A percentile compares a stretch with the other conserved stretches of the same genome.
phyloP scores from a whole-genome alignment of 2,888 invertebrate species.

The Orchesellides sinensis region DNA sequence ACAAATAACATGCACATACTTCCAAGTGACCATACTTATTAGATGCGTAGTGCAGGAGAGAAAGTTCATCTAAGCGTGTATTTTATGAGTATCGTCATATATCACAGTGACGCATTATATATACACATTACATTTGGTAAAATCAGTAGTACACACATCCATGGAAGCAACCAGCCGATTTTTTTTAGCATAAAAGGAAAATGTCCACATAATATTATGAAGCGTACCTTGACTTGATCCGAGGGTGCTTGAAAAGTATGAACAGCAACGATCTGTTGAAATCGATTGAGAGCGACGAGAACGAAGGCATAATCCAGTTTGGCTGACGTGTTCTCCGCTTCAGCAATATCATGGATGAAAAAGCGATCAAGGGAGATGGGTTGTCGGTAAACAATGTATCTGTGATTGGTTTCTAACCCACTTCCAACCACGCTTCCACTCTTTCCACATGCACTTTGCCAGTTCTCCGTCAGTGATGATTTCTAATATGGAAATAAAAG shows the following conservation, averaged over 20 bases:
- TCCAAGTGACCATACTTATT: too few species aligned
- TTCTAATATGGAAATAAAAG: conserved; percentile 75
- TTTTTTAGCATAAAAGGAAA: too few species aligned
- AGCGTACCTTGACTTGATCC: conserved; percentile 77
- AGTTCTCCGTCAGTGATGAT: conserved; percentile 78
- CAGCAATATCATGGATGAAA: conserved; percentile 77
- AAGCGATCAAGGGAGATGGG: conserved; percentile 78
- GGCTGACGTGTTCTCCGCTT: conserved; percentile 76
- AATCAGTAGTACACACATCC: too few species aligned
- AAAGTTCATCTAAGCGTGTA: too few species aligned
- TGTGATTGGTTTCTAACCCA: conserved; percentile 75
- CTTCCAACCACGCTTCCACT: conserved; percentile 74
- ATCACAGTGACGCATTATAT: too few species aligned
- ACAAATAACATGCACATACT: too few species aligned
- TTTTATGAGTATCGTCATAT: too few species aligned
- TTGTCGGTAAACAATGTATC: conserved; percentile 78
- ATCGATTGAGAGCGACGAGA: conserved; percentile 77
- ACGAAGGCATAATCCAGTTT: conserved; percentile 78
- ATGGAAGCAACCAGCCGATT: too few species aligned
- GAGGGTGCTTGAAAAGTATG: conserved; percentile 78
- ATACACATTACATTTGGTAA: too few species aligned
- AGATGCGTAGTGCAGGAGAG: too few species aligned
- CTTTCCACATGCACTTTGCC: conserved; percentile 76
- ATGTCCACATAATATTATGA: too few species aligned
- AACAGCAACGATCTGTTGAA: conserved; percentile 78